Evolutionary conservation across 92 coral and sea anemone genomes (phyloP), one percentile per base, ranked within the genome.

Genomic region (Siderastrea siderea): DNA sequence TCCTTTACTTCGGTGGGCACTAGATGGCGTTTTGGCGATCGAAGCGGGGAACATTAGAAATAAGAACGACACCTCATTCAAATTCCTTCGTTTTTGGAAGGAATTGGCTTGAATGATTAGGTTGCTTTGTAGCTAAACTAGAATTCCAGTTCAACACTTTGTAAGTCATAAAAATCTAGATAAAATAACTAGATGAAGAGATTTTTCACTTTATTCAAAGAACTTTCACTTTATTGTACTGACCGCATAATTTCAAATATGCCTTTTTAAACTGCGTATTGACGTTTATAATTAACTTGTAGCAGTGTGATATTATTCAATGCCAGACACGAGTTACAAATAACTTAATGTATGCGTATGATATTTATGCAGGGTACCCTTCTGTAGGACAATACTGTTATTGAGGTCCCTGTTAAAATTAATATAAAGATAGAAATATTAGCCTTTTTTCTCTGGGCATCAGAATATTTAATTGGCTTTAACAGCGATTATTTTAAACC

Each of bases 361-460:
- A 74, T 75, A 75, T 75, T 75, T 75, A 75, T 54, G 60, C n/a
- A 38, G 50, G 66, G 19, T 50, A 4, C 17, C 55, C 17, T 19
- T 48, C 2, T 26, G 38, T 26, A 26, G 19, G 12, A 38, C 62
- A 75, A 43, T 75, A 43, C 61, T 55, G 45, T 50, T 13, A 17
- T 13, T 6, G 51, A 75, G 67, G 14, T 4, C 43, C 52, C 51
- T 58, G 51, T 75, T 14, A 6, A 75, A 55, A 57, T 12, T 55
- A 77, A 60, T 47, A 77, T 15, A 77, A 77, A 77, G 43, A 26
- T 16, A n/a, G 47, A 75, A 54, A 54, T 59, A 44, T 77, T 46
- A 16, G 44, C 48, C 8, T 6, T 65, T 19, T 12, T 38, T 65
- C 26, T 65, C 47, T 8, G 17, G 2, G 3, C 6, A 1, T 65